phyloP scores from a whole-genome alignment of 2,888 invertebrate genomes.

The Eudemis profundana region DNA sequence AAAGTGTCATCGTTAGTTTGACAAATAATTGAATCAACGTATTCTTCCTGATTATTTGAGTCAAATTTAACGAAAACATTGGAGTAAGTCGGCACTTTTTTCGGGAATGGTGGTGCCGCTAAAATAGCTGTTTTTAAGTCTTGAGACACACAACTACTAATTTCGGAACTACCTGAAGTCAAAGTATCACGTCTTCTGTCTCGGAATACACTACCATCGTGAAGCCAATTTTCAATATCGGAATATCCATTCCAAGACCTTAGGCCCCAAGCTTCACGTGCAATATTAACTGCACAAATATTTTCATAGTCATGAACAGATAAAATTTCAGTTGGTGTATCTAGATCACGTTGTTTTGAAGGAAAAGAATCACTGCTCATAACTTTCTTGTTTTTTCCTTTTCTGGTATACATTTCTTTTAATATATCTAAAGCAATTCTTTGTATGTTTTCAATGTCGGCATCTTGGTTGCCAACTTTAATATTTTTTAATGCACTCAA shows the following conservation, averaged over 20 bases:
- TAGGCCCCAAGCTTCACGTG: conserved; percentile 87
- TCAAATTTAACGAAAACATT: conserved; percentile 80
- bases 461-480: conserved; percentile 83
- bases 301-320: conserved; percentile 89
- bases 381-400: conserved; percentile 74
- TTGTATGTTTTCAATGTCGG: conserved; percentile 83
- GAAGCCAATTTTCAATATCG: conserved; percentile 87
- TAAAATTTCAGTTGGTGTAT: conserved; percentile 84
- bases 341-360: conserved; percentile 77
- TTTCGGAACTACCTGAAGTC: conserved; percentile 85
- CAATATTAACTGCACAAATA: conserved; percentile 87
- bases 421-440: conserved; percentile 82
- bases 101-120: conserved; percentile 77
- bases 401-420: conserved; percentile 82
- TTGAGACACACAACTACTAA: conserved; percentile 79
- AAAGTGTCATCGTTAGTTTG: conserved; percentile 80
- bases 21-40: conserved; percentile 82
- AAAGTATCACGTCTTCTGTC: conserved; percentile 85
- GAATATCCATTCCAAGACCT: conserved; percentile 88
- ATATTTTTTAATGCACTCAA: conserved; percentile 83
- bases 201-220: conserved; percentile 86
- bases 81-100: conserved; percentile 76
- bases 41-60: conserved; percentile 78
- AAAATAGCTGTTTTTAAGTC: conserved; percentile 77
- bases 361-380: conserved; percentile 64